Evolutionary conservation across 2,888 invertebrate genomes (phyloP).

Genomic region (Hirtodrosophila duncani): DNA sequence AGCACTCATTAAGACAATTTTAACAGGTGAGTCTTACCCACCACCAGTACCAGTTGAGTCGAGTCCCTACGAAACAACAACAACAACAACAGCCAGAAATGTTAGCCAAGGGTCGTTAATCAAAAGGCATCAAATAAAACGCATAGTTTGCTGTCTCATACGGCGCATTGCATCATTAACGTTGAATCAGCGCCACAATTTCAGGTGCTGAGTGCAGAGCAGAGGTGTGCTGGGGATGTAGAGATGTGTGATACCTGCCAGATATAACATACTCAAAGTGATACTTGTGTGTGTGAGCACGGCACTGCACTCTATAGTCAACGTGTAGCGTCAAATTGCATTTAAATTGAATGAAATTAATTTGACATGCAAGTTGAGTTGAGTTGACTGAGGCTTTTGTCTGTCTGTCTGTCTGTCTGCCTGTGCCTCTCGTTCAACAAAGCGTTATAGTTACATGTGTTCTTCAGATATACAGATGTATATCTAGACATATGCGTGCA

Average conservation of each 20-base stretch:
- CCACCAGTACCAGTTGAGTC: too few relatives aligned
- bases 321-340: conserved; percentile 68
- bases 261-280: conserved; percentile 16
- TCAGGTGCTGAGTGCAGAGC: too few relatives aligned
- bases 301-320: conserved; percentile 22
- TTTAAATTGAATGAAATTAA: conserved; percentile 71
- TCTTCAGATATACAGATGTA: background rate
- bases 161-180: conserved; percentile 64
- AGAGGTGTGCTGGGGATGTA: conserved; percentile 8
- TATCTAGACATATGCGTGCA: conserved; percentile 20
- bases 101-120: conserved; percentile 60
- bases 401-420: conserved; percentile 6
- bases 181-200: conserved; percentile 28
- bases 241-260: conserved; percentile 38
- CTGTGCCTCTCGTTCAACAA: conserved; percentile 48
- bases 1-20: conserved; percentile 25
- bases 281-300: conserved; percentile 10
- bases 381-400: conserved; percentile 25
- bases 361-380: conserved; percentile 65
- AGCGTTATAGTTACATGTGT: conserved; percentile 62
- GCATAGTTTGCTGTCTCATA: conserved; percentile 53
- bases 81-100: too few relatives aligned
- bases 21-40: conserved; percentile 37
- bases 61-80: too few relatives aligned
- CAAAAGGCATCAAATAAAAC: conserved; percentile 62